Evolutionary conservation across 2,888 invertebrate species (phyloP).

Genomic region (Cantharis rustica): DNA sequence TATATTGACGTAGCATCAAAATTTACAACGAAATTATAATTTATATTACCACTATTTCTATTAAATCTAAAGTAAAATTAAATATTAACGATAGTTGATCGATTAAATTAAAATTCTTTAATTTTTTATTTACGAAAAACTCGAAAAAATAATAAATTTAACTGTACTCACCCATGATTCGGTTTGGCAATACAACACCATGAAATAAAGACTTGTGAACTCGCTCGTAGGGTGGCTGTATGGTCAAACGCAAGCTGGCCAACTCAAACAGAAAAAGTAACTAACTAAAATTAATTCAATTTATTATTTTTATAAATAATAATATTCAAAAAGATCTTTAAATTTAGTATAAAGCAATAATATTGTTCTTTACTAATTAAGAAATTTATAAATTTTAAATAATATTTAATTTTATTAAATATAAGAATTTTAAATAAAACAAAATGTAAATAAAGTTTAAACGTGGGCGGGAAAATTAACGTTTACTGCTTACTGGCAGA

Average conservation of each 20-base stretch:
- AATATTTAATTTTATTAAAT: no score
- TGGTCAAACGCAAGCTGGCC: neutral
- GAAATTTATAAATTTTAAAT: no score
- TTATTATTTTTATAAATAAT: neutral
- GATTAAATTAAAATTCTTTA: neutral
- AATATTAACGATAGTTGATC: neutral
- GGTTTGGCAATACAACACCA: neutral
- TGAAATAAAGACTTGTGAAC: neutral
- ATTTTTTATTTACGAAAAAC: neutral
- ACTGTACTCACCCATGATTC: neutral
- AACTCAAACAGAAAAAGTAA: neutral
- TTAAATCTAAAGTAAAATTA: neutral
- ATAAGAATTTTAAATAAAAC: no score
- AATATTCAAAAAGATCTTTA: no score
- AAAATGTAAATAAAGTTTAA: no score
- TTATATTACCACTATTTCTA: neutral
- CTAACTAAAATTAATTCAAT: neutral
- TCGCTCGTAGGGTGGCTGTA: neutral
- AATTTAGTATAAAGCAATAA: neutral
- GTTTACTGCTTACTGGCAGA: no score
- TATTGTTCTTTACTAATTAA: no score
- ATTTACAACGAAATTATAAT: neutral
- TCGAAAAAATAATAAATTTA: neutral
- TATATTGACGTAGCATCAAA: neutral
- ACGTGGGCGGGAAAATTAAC: no score